phyloP scores from a whole-genome alignment of 2,113 vertebrate genomes.

The Callionymus lyra region DNA sequence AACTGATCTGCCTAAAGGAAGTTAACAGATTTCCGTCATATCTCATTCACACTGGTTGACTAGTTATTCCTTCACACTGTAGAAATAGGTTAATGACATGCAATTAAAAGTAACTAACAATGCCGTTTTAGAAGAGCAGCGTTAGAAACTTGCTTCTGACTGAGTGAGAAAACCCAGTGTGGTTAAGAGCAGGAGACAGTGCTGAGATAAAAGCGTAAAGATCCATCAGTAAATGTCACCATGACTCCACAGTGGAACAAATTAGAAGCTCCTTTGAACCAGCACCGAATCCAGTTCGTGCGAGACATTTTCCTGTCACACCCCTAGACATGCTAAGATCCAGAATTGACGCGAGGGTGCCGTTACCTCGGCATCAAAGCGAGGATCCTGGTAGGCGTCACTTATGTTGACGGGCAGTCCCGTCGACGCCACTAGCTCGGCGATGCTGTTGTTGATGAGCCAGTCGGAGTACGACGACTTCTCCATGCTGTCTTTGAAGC shows the following conservation, averaged over 20 bases:
- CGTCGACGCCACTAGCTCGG: constrained; percentile 93
- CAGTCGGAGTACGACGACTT: constrained; percentile 94
- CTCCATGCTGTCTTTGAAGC: constrained; percentile 92
- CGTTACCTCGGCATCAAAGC: constrained; percentile 91
- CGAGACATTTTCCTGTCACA: no score
- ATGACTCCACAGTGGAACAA: no score
- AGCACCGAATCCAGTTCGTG: no score
- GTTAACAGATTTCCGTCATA: neutral
- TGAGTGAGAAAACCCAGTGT: no score
- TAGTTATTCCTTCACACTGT: constrained; percentile 2
- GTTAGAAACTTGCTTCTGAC: no score
- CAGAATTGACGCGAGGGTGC: constrained; percentile 1
- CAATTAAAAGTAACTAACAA: neutral
- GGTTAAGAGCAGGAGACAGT: no score
- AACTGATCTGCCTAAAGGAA: constrained; percentile 86
- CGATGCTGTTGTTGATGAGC: constrained; percentile 96
- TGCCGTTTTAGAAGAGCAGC: no score
- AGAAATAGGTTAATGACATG: neutral
- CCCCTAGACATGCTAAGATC: neutral
- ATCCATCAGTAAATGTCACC: no score
- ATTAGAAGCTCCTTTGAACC: no score
- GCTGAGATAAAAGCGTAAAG: no score
- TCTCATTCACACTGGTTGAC: neutral
- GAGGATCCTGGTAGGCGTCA: constrained; percentile 94
- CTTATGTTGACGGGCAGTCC: constrained; percentile 97